Evolutionary conservation across 1,140 invertebrate genomes (phyloP), one percentile per base, ranked within the genome.

Genomic region (Homarus americanus): DNA sequence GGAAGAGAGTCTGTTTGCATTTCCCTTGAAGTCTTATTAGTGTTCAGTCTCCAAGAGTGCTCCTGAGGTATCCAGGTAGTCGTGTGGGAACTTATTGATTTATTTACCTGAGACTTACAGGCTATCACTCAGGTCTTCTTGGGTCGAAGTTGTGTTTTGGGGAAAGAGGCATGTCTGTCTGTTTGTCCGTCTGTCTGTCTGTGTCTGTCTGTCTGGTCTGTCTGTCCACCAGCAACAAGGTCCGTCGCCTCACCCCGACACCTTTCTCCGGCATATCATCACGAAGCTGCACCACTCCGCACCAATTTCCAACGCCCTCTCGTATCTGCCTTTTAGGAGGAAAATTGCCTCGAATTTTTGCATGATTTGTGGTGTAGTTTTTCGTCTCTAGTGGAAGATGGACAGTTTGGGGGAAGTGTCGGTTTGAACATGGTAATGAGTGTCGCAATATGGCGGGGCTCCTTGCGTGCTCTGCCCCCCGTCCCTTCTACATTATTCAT

Each of bases 401-500:
- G n/a, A 69, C n/a, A 69, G 63, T 32, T 69, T 32, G 63, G 5
- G 63, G 63, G 63, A 32, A 12, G 1, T 28, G 24, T 28, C 0
- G 20, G 63, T 32, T 5, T 69, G 4, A 69, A 69, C n/a, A 32
- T 28, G 24, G 75, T n/a, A 41, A 41, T 20, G 36, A 38, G 28
- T 36, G 80, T 58, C 32, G 49, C 28, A 58, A 24, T 24, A 41
- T 20, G 75, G 1, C 15, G 34, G 72, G 15, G 41, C 3, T 40
- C 9, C 79, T 28, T 32, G 49, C 41, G 24, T 58, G 41, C 34
- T 40, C 28, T 76, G 36, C 20, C 10, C 24, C 2, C 3, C 17
- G 17, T 5, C 24, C 0, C 82, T 24, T 66, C 32, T 83, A 34
- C 82, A 69, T 83, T 69, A 83, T 69, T 83, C 36, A 83, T 69